Evolutionary conservation across 2,113 vertebrate genomes (phyloP), one percentile per base, ranked within the genome.

Genomic region (Asarcornis scutulata): DNA sequence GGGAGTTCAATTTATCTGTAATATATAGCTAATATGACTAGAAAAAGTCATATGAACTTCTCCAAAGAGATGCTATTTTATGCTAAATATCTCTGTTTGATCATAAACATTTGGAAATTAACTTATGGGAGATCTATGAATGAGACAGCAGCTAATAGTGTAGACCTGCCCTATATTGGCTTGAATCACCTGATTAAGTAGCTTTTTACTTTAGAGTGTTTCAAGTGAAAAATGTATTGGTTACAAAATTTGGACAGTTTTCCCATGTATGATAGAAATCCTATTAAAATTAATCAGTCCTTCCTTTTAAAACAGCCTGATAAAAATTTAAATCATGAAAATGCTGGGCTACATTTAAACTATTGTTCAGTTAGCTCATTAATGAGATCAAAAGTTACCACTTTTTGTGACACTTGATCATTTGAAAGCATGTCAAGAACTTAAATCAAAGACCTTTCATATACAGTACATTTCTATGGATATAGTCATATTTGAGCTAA

Each of bases 201-300:
- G 79, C 62, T 85, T 94, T 91, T 88, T 69, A 79, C n/a, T 89
- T 82, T 72, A 53, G 36, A 94, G 64, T 18, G 2, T 79, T 95
- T 77, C 38, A 56, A 89, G 87, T 79, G 67, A 96, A 91, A 89
- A 96, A 94, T 58, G 62, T 16, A 85, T 88, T 95, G 85, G 78
- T 72, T 95, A 83, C 93, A 91, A 84, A 96, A 95, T 78, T 94
- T 95, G 88, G 94, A 77, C 58, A 94, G 42, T 93, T 96, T 97
- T 92, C 59, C 44, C 58, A 95, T 85, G 84, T 92, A 86, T 95
- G 80, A 82, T 60, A 92, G 67, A 88, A 89, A 73, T 91, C 80
- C n/a, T 86, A 96, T 97, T 67, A 92, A 97, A 95, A 95, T 95
- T 91, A 87, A 94, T 91, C 90, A 79, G 53, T 50, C 80, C 69